A percentile compares a stretch with the other conserved stretches of the same genome.
These are phyloP conservation scores for Diachasma alloeum DNA, from an alignment of 1,140 invertebrate species.

Conservation along the genomic window DNA sequence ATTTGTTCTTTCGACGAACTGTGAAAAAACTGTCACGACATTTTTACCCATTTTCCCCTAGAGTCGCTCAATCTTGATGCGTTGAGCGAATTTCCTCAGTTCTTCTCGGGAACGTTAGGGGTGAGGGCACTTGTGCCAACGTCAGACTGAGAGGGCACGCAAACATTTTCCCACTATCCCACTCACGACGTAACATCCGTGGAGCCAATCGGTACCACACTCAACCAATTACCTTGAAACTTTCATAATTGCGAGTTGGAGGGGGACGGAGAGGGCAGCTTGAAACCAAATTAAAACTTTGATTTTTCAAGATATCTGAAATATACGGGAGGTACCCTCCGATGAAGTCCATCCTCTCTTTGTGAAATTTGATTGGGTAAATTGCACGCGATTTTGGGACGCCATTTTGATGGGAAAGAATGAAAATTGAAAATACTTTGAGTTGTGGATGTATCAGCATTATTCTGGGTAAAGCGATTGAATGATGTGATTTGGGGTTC, in stretches of 20 bases:
- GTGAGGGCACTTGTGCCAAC: conserved; percentile 23
- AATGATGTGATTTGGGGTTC: too few relatives aligned
- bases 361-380: neutral
- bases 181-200: neutral
- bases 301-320: conserved; percentile 46
- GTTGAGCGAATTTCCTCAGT: too few relatives aligned
- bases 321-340: neutral
- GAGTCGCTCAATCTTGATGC: neutral
- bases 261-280: conserved; percentile 29
- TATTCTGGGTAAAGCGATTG: too few relatives aligned
- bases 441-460: too few relatives aligned
- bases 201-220: conserved; percentile 28
- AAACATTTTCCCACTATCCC: conserved; percentile 4
- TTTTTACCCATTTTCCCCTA: neutral
- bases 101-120: too few relatives aligned
- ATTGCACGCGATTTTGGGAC: conserved; percentile 12
- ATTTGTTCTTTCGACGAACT: conserved; percentile 45
- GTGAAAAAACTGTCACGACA: neutral
- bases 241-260: conserved; percentile 50
- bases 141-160: conserved; percentile 20
- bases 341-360: neutral
- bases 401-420: neutral
- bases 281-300: conserved; percentile 60
- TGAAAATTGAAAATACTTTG: neutral
- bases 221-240: conserved; percentile 52